Conservation (phyloP, 2,113 vertebrate species). For the Prionailurus bengalensis region DNA sequence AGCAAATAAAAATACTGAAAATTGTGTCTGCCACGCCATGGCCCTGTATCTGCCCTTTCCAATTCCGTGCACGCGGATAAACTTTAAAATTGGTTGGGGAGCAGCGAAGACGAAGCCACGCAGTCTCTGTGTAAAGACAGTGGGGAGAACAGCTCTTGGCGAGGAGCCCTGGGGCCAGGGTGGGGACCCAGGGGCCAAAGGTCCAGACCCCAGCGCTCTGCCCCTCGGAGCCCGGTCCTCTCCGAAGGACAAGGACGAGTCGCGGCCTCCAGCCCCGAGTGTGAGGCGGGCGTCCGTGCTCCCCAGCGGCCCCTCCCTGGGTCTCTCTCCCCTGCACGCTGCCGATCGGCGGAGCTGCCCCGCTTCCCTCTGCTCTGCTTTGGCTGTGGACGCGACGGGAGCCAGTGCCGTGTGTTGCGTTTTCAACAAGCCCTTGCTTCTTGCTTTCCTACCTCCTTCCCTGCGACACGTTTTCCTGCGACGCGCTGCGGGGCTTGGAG, state of each 20-base stretch:
- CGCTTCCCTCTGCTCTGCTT: neutral
- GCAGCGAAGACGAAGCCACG: neutral
- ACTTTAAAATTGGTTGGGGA: neutral
- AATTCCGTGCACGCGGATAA: neutral
- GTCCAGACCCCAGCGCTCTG: neutral
- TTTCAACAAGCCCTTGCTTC: neutral
- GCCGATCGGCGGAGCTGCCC: neutral
- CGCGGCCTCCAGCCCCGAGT: neutral
- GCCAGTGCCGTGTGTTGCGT: rapidly evolving
- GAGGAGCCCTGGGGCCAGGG: neutral
- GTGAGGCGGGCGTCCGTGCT: no score
- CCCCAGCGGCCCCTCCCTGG: no score
- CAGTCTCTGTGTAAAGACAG: no score
- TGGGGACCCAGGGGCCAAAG: neutral
- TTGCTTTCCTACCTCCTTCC: neutral
- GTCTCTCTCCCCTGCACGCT: neutral
- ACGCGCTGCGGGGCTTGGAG: neutral
- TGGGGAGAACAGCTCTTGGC: neutral
- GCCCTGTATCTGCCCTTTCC: neutral
- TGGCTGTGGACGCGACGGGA: rapidly evolving
- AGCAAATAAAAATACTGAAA: neutral
- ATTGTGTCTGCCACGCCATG: rapidly evolving
- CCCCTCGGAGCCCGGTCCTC: neutral
- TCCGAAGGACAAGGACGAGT: no score
- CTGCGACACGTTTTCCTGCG: neutral